Evolutionary conservation across 1,140 invertebrate genomes (phyloP).

Genomic region (Trachymyrmex cornetzi): DNA sequence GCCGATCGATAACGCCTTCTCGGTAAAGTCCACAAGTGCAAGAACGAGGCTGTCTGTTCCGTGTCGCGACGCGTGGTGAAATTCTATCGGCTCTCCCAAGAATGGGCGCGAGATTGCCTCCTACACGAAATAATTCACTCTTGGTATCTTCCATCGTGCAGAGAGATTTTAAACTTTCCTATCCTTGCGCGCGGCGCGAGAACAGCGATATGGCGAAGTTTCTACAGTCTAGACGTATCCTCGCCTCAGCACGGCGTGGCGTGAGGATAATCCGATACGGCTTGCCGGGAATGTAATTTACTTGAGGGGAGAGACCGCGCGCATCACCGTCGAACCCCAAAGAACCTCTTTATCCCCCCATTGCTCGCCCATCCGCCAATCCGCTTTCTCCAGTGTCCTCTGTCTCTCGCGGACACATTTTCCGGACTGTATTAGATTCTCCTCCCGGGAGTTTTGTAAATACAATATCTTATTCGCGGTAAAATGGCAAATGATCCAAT

Average conservation of each 20-base stretch:
- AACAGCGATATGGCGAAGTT: conserved; percentile 60
- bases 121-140: conserved; percentile 40
- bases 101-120: conserved; percentile 47
- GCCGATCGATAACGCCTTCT: conserved; percentile 15
- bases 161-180: conserved; percentile 63
- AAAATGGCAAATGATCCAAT: conserved; percentile 51
- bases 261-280: conserved; percentile 72
- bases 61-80: conserved; percentile 36
- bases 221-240: conserved; percentile 58
- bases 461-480: conserved; percentile 55
- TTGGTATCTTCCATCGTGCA: neutral
- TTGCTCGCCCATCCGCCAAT: neutral
- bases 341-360: conserved; percentile 28
- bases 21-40: neutral
- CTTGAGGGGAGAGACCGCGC: conserved; percentile 23
- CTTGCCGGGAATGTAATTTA: conserved; percentile 70
- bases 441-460: conserved; percentile 47
- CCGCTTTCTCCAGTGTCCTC: neutral
- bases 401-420: conserved; percentile 41
- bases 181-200: conserved; percentile 21
- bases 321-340: conserved; percentile 8
- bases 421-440: conserved; percentile 54
- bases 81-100: conserved; percentile 42
- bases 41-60: neutral
- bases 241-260: conserved; percentile 2